Evolutionary conservation across 2,888 invertebrate species (phyloP), one percentile per base, ranked within the genome.

Genomic region (Ecliptopera silaceata): DNA sequence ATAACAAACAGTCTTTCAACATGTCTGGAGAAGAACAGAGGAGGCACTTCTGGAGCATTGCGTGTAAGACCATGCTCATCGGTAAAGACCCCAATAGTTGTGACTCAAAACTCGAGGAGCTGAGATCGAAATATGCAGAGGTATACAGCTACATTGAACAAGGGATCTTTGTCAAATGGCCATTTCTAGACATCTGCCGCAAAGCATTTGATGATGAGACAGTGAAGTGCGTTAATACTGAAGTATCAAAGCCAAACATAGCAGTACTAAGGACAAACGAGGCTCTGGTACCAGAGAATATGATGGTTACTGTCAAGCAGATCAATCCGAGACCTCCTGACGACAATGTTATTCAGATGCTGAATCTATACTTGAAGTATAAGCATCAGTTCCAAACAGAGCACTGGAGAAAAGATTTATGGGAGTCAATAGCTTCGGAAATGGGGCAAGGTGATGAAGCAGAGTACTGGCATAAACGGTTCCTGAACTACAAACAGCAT

Each of bases 391-490:
- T 77, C 32, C 75, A 75, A 49, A 80, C 77, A 36, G 77, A 82
- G 22, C 75, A 77, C 46, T 77, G 79, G 62, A 78, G 79, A 13
- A 79, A 75, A 55, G 77, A 75, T n/a, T 56, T 89, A 10, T 91
- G 90, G 90, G 85, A 86, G 4, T 75, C 73, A 0, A 88, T 90
- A 50, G 84, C 88, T 1, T 48, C 74, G 48, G 85, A 89, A 66
- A 60, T 91, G 46, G 88, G 88, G 0, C 78, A 80, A 45, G 12
- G 1, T 10, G 79, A 83, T 11, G 82, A 86, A 31, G 77, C 80
- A 0, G 86, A 87, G 12, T 90, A 87, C 58, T 86, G 88, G 84
- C 85, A 88, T 29, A 89, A 84, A 64, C 70, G 88, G 0, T 91
- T 88, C 49, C 61, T 87, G 2, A 91, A 91, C 61, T 84, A 77